A percentile compares a stretch with the other conserved stretches of the same genome.
These are phyloP conservation scores for Antheraea pernyi DNA, from an alignment of 1,140 invertebrate species.

Conservation along the genomic window DNA sequence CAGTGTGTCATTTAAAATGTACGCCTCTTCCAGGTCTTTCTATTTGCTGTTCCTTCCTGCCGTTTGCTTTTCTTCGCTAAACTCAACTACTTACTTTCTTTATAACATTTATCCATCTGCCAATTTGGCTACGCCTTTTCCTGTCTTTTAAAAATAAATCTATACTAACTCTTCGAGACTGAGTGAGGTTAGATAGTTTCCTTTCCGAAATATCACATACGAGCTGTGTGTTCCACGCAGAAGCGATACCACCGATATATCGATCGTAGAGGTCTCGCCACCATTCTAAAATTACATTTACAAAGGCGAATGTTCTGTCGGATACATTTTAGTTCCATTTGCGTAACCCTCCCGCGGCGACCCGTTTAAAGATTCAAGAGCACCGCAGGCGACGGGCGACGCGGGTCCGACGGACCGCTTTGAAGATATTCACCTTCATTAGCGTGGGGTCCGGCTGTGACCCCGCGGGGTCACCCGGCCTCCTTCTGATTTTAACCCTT, in stretches of 20 bases:
- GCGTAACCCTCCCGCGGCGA: conserved; percentile 46
- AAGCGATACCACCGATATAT: conserved; percentile 10
- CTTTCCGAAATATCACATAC: not conserved
- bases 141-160: no score
- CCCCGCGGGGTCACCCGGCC: conserved; percentile 41
- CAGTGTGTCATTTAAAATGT: no score
- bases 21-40: no score
- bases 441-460: conserved; percentile 47
- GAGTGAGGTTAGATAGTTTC: not conserved
- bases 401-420: conserved; percentile 54
- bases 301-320: conserved; percentile 21
- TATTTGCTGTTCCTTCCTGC: no score
- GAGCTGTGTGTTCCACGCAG: not conserved
- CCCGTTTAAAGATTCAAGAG: conserved; percentile 69
- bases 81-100: no score
- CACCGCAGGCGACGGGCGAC: conserved; percentile 54
- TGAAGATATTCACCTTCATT: conserved; percentile 73
- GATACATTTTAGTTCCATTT: conserved; percentile 43
- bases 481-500: conserved; percentile 11
- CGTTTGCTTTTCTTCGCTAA: no score
- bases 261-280: not conserved
- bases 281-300: conserved; percentile 15
- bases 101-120: no score
- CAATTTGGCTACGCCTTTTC: no score
- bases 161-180: no score